Conservation (phyloP, 2,888 invertebrate genomes). For the Phania funesta region DNA sequence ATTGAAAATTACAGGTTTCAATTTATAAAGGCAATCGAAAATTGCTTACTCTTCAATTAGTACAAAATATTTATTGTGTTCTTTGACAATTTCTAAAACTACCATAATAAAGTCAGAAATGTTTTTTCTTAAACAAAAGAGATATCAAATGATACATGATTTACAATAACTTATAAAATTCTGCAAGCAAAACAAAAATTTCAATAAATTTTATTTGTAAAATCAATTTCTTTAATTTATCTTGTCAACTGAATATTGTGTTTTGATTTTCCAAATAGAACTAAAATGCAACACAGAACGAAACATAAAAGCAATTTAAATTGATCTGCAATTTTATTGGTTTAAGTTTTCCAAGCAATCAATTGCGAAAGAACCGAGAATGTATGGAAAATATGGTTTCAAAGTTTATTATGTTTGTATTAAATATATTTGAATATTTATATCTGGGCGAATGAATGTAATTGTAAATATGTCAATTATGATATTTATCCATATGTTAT, state of each 20-base stretch:
- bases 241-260: conserved; percentile 2
- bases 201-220: too few relatives aligned
- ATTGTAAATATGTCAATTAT: conserved; percentile 33
- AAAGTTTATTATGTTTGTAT: background rate
- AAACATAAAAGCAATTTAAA: conserved; percentile 6
- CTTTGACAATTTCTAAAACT: too few relatives aligned
- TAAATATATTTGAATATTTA: background rate
- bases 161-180: too few relatives aligned
- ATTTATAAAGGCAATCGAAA: too few relatives aligned
- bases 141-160: too few relatives aligned
- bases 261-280: conserved; percentile 21
- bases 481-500: conserved; percentile 33
- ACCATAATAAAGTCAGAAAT: too few relatives aligned
- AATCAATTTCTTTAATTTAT: conserved; percentile 10
- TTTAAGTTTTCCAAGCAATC: background rate
- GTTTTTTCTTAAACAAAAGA: too few relatives aligned
- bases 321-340: background rate
- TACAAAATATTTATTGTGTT: too few relatives aligned
- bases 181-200: too few relatives aligned
- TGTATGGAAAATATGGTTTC: conserved; percentile 1
- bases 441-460: background rate
- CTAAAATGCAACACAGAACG: background rate
- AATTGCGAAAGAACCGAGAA: background rate
- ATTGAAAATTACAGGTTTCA: too few relatives aligned
- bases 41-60: too few relatives aligned